A percentile compares a stretch with the other conserved stretches of the same genome.
Conservation (phyloP, 30 jellyfish, hydroid and myxozoan species). For the Clytia hemisphaerica region DNA sequence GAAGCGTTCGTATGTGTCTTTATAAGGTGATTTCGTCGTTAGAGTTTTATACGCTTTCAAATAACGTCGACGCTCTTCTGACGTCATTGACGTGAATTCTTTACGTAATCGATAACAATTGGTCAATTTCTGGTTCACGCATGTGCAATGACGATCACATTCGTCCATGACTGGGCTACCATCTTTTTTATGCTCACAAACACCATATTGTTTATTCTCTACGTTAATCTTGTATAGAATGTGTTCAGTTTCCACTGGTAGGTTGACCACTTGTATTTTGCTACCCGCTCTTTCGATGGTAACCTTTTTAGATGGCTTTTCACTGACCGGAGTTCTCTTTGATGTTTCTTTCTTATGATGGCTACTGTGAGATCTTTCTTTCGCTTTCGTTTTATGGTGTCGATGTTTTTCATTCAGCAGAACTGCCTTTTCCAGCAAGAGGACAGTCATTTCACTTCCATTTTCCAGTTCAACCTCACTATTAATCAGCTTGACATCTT, state of each 20-base stretch:
- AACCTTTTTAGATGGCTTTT: no score
- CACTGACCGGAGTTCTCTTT: no score
- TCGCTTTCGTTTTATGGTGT: no score
- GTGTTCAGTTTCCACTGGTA: not conserved
- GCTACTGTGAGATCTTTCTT: no score
- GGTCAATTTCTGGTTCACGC: slow-evolving; percentile 44
- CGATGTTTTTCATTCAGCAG: no score
- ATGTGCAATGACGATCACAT: slow-evolving; percentile 71
- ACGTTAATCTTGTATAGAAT: not conserved
- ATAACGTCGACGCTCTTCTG: slow-evolving; percentile 51
- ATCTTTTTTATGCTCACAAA: slow-evolving; percentile 3
- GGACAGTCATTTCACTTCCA: no score
- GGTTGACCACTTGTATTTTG: no score
- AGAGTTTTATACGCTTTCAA: slow-evolving; percentile 53
- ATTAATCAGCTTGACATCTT: slow-evolving; percentile 1
- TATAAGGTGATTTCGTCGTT: slow-evolving; percentile 53
- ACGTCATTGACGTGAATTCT: slow-evolving; percentile 86
- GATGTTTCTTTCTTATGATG: no score
- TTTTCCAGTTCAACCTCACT: no score
- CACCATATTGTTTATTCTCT: not conserved
- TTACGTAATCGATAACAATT: slow-evolving; percentile 75
- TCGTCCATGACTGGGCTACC: slow-evolving; percentile 42
- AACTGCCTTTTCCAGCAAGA: no score
- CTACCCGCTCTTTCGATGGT: no score
- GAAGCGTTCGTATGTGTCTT: slow-evolving; percentile 57